Evolutionary conservation across 53 echinoderm and acorn worm species (phyloP), one percentile per base, ranked within the genome.

Genomic region (Arbacia lixula): DNA sequence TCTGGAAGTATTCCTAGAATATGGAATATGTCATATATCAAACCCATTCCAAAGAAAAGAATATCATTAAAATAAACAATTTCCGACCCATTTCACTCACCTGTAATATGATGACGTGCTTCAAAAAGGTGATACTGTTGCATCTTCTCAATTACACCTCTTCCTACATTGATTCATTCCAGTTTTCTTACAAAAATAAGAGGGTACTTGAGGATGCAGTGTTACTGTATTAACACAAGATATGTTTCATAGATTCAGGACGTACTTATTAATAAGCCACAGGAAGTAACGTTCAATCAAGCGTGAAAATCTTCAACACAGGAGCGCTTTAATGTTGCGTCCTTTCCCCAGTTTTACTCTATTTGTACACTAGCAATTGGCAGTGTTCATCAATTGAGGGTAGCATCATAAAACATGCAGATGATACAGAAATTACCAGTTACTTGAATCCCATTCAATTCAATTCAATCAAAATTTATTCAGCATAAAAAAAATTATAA

Each of bases 91-190:
- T 54, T 16, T 54, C 1, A 54, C 54, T 54, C 24, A 54, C 54
- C 54, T 54, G 54, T 54, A 54, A 24, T 16, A 24, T 54, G 54
- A 54, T 54, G 54, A 54, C n/a, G 53, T 53, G 53, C 53, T 54
- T 54, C 1, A 24, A 54, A 9, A 54, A 54, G 54, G 54, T 54
- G 54, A 54, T 54, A 24, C 54, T 54, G 4, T 20, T 20, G 14
- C 54, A 54, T 24, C 54, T 54, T 54, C 54, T 54, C 24, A 54
- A 54, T 20, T 54, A 2, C 54, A 9, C 54, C 5, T 54, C 54
- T 54, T 12, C 54, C 5, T 24, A 9, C 24, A 54, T 54, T 6
- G 54, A 54, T 24, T 24, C 54, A 5, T 20, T 9, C n/a, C 54
- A 54, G 54, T 54, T 54, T 54, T n/a, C 14, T 5, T 54, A 54